phyloP scores from a whole-genome alignment of 2,113 vertebrate genomes.

The Antechinus stuartii region DNA sequence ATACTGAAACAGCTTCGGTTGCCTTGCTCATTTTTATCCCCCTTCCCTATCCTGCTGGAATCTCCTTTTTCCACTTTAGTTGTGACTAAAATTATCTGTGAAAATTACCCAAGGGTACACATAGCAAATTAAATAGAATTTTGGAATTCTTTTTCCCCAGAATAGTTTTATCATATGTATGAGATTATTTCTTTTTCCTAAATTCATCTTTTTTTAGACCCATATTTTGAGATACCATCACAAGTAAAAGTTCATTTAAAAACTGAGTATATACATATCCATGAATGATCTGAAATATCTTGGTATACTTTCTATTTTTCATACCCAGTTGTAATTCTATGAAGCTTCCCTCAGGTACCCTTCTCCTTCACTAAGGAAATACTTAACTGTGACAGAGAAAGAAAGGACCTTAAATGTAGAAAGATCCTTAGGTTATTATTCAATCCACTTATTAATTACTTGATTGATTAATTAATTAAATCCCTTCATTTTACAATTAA shows the following conservation, averaged over 20 bases:
- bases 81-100: constrained; percentile 44
- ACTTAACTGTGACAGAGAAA: not conserved
- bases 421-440: not conserved
- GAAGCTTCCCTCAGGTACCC: not conserved
- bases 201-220: not conserved
- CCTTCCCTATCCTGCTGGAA: not conserved
- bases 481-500: not conserved
- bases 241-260: constrained; percentile 19
- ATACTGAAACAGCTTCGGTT: constrained; percentile 10
- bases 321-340: not conserved
- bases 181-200: not conserved
- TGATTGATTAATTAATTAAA: not conserved
- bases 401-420: not conserved
- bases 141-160: not conserved
- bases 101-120: constrained; percentile 23
- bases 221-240: constrained; percentile 33
- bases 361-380: not conserved
- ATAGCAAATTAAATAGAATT: constrained; percentile 46
- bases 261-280: not conserved
- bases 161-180: constrained; percentile 16
- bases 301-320: not conserved
- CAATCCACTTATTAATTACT: not conserved
- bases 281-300: not conserved
- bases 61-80: constrained; percentile 26
- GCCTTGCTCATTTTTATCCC: constrained; percentile 46